Base-by-base conservation (phyloP, 2,113 vertebrate species). In the Vimba vimba region DNA sequence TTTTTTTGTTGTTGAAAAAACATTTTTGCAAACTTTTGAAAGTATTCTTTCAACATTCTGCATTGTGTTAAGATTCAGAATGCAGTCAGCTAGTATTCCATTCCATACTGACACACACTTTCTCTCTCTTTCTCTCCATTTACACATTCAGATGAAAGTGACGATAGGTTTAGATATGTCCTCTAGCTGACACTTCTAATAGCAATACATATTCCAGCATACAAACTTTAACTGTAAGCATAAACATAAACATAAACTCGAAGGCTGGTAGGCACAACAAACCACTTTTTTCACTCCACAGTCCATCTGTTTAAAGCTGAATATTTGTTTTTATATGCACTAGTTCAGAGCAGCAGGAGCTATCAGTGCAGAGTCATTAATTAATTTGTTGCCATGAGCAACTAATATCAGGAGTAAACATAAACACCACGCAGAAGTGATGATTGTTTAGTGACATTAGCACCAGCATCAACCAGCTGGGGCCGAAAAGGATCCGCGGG, bases 371-470 rank as follows among this genome's bases (percentile, higher is more conserved):
- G 55, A 83, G 57, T 79, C 81, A 88, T 82, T 79, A 78, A 86
- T 83, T 88, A 85, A 79, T 52, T 83, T 83, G 84, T 86, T 88
- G 83, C 79, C 69, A 86, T 21, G 80, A 77, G 68, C 80, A 86
- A 86, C 79, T 88, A 83, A 85, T 83, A 86, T 83, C n/a, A 79
- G 78, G 66, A 47, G 71, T 66, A 59, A 76, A 86, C 57, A 62
- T 75, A 86, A 83, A 79, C 79, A 85, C 59, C 59, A 23, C 36
- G 76, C 50, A 88, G 82, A 60, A 27, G 60, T 55, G 47, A 78
- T 83, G 81, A 79, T n/a, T 25, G 69, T 74, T 78, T 50, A 77
- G 47, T 25, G 81, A 83, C 81, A 73, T 59, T 83, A 73, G 81
- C 23, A 83, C 33, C 50, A 43, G 68, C 81, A 83, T 43, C 66